Evolutionary conservation across 2,113 vertebrate genomes (phyloP).

Genomic region (Mirounga angustirostris): DNA sequence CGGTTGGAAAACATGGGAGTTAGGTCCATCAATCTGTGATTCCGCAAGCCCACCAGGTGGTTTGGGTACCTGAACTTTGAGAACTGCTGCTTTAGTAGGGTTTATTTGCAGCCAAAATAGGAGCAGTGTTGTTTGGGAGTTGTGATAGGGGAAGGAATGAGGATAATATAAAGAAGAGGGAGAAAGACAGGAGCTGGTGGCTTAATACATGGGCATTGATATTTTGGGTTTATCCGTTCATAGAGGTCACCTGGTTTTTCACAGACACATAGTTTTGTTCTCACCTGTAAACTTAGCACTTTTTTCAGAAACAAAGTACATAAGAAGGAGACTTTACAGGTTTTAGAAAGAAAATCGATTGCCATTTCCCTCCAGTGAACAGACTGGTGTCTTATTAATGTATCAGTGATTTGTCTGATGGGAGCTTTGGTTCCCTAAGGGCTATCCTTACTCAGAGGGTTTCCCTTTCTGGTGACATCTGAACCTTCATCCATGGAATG

Average conservation of each 20-base stretch:
- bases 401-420: not conserved
- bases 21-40: not conserved
- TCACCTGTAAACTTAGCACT: not conserved
- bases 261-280: not conserved
- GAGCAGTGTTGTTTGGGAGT: not conserved
- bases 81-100: not conserved
- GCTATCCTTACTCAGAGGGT: not conserved
- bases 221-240: not conserved
- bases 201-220: not conserved
- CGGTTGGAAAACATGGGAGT: too few species aligned
- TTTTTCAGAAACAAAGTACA: not conserved
- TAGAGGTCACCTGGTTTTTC: not conserved
- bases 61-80: not conserved
- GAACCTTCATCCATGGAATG: slow-evolving; percentile 65
- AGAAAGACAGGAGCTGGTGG: not conserved
- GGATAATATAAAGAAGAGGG: not conserved
- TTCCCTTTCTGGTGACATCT: slow-evolving; percentile 73
- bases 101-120: not conserved
- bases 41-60: not conserved
- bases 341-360: not conserved
- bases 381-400: not conserved
- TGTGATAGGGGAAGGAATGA: not conserved
- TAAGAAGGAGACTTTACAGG: not conserved
- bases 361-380: not conserved
- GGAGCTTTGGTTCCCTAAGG: not conserved